Percentiles rank a stretch among this genome's conserved stretches.
These are phyloP conservation scores for Paedocypris micromegethes DNA, from an alignment of 2,797 vertebrate species.

Conservation along the genomic window DNA sequence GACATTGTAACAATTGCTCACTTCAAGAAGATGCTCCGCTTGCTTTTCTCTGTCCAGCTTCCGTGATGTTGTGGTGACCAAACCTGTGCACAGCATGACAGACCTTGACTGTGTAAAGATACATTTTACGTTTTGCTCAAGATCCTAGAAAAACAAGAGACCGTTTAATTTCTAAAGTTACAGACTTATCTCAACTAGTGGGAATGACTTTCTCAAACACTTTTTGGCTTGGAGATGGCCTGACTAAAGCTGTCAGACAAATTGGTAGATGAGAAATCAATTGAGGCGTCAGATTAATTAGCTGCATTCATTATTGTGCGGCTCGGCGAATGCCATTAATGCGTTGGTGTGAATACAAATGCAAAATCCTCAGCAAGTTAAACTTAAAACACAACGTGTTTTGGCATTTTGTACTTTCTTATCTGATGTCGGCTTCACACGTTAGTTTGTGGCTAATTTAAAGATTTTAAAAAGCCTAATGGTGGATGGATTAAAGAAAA, in stretches of 20 bases:
- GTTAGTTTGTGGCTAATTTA: no score
- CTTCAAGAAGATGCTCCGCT: conserved; percentile 75
- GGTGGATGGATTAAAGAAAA: background rate
- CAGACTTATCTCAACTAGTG: conserved; percentile 1
- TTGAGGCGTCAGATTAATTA: conserved; percentile 33
- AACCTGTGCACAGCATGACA: conserved; percentile 55
- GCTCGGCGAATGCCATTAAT: conserved; percentile 27
- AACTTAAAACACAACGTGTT: no score
- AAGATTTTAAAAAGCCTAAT: no score
- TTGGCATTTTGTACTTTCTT: no score
- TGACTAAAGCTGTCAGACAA: conserved; percentile 12
- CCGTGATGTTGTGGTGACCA: conserved; percentile 77
- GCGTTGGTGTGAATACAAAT: conserved; percentile 31
- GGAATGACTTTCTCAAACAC: conserved; percentile 15
- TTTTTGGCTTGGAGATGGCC: conserved; percentile 9
- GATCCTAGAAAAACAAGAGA: background rate
- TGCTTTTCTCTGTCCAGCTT: conserved; percentile 79
- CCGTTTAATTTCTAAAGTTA: background rate
- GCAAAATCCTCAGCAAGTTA: conserved; percentile 14
- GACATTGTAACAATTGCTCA: conserved; percentile 47
- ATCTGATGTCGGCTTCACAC: no score
- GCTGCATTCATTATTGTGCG: conserved; percentile 28
- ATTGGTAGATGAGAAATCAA: conserved; percentile 31
- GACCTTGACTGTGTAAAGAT: background rate
- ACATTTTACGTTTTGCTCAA: conserved; percentile 5